These are phyloP conservation scores for Orchesella flavescens DNA, from an alignment of 2,888 invertebrate species.

Conservation along the genomic window DNA sequence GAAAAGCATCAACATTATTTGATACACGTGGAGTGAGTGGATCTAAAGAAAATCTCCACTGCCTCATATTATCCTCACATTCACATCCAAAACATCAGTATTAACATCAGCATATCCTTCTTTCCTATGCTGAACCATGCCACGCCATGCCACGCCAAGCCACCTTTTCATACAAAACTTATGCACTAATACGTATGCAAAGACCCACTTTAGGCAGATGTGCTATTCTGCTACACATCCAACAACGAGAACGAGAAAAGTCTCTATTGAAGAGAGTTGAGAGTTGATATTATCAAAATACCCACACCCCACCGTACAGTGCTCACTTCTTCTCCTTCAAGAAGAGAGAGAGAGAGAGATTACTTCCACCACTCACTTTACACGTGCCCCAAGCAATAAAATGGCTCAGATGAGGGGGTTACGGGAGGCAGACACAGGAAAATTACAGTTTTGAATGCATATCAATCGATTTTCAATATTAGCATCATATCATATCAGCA, in stretches of 20 bases:
- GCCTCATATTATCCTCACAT: too few relatives aligned
- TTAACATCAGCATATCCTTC: too few relatives aligned
- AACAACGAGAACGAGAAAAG: too few relatives aligned
- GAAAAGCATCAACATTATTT: not conserved
- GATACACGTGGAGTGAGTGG: constrained; percentile 3
- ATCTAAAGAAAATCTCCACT: too few relatives aligned
- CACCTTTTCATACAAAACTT: too few relatives aligned
- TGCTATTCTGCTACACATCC: too few relatives aligned
- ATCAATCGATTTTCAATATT: constrained; percentile 19
- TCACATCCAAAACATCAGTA: too few relatives aligned
- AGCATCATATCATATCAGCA: not conserved
- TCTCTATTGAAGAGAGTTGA: not conserved
- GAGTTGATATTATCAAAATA: constrained; percentile 12
- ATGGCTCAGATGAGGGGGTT: not conserved
- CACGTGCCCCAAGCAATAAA: constrained; percentile 28
- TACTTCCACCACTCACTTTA: constrained; percentile 43
- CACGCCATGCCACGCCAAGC: not conserved
- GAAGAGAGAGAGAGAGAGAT: constrained; percentile 21
- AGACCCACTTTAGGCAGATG: too few relatives aligned
- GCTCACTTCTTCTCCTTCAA: constrained; percentile 18
- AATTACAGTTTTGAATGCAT: constrained; percentile 6
- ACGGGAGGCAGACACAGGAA: not conserved
- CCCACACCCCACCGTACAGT: not conserved
- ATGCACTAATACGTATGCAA: constrained; percentile 38
- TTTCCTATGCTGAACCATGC: too few relatives aligned